Conservation (phyloP, 2,113 vertebrate species). For the Regulus satrapa region DNA sequence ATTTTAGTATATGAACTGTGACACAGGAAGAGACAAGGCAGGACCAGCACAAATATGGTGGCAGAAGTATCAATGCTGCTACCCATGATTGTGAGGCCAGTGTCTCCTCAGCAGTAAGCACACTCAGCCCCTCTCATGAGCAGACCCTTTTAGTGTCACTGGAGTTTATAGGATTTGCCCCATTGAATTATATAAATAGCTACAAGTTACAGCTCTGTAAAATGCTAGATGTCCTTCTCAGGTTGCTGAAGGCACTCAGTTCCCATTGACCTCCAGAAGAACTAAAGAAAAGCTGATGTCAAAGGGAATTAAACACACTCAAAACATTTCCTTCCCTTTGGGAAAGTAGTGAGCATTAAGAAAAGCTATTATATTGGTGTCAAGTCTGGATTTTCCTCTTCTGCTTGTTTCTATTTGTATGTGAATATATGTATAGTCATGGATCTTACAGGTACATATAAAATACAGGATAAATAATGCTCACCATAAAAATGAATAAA, state of each 20-base stretch:
- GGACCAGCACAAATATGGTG: neutral
- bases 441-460: neutral
- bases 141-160: neutral
- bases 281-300: neutral
- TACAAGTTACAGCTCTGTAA: neutral
- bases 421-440: neutral
- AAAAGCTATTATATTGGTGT: neutral
- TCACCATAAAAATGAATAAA: neutral
- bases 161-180: neutral
- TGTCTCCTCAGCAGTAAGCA: neutral
- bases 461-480: neutral
- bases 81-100: rapidly evolving
- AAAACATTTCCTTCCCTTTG: neutral
- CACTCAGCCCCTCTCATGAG: neutral
- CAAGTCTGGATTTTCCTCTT: neutral
- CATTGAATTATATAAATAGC: neutral
- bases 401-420: neutral
- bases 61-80: neutral
- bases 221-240: neutral
- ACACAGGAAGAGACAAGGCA: neutral
- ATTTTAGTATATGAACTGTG: neutral
- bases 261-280: neutral
- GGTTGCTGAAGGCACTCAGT: neutral
- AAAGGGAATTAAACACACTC: neutral
- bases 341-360: neutral